A percentile compares a stretch with the other conserved stretches of the same genome.
Evolutionary conservation across 2,888 invertebrate genomes (phyloP).

Genomic region (Saturnia pavonia): DNA sequence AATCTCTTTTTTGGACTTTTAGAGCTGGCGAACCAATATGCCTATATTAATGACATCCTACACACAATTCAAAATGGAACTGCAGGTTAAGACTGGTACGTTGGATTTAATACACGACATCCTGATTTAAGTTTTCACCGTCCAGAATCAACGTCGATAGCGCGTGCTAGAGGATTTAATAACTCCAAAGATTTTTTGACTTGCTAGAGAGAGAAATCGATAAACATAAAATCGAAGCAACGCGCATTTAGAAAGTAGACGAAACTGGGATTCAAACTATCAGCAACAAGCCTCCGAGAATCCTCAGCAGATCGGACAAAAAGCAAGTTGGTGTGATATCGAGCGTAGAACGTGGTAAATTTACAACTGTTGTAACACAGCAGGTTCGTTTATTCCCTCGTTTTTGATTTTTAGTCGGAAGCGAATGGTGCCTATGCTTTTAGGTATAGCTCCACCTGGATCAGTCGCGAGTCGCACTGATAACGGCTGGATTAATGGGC

Average conservation of each 20-base stretch:
- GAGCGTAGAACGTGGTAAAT: conserved; percentile 34
- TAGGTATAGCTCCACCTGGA: conserved; percentile 36
- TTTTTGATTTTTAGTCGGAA: conserved; percentile 45
- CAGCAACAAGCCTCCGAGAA: conserved; percentile 28
- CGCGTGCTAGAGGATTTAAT: conserved; percentile 27
- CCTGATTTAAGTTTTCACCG: conserved; percentile 17
- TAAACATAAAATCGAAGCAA: conserved; percentile 27
- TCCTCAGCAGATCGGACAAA: conserved; percentile 29
- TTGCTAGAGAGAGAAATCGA: conserved; percentile 20
- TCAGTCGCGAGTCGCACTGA: conserved; percentile 28
- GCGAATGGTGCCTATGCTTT: conserved; percentile 35
- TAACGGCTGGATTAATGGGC: conserved; percentile 32
- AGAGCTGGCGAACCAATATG: conserved; percentile 23
- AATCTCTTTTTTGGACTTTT: conserved; percentile 25
- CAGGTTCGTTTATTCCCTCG: conserved; percentile 39
- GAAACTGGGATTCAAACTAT: conserved; percentile 29
- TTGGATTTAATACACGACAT: conserved; percentile 17
- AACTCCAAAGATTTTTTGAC: conserved; percentile 26
- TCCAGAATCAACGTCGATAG: conserved; percentile 29
- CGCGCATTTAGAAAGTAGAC: conserved; percentile 28
- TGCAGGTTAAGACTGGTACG: conserved; percentile 19
- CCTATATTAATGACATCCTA: conserved; percentile 11
- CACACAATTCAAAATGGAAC: conserved; percentile 1
- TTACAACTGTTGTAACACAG: conserved; percentile 34
- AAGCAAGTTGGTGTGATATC: conserved; percentile 38